phyloP scores from a whole-genome alignment of 2,888 invertebrate species.

The Ophion costatus region DNA sequence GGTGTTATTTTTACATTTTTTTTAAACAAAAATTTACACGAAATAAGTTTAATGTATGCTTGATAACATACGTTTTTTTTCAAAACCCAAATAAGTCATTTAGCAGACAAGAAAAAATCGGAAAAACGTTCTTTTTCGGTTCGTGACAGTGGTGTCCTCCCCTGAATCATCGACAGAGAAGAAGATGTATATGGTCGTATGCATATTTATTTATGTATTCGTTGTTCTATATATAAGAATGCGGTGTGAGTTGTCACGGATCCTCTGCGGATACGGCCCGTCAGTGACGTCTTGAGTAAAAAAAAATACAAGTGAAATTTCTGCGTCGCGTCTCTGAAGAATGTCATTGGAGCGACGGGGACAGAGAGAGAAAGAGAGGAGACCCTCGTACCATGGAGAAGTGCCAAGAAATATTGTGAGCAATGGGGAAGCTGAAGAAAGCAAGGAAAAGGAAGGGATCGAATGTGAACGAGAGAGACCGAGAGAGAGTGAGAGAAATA shows the following conservation, averaged over 20 bases:
- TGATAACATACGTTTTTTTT: too few species aligned
- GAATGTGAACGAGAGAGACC: conserved; percentile 20
- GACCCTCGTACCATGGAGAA: conserved; percentile 59
- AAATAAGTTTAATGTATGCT: too few species aligned
- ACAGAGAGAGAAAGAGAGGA: conserved; percentile 26
- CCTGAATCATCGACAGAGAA: background rate
- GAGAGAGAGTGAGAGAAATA: conserved; percentile 21
- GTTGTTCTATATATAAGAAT: conserved; percentile 59
- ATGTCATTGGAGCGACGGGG: conserved; percentile 64
- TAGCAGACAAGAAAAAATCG: too few species aligned
- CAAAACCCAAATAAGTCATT: too few species aligned
- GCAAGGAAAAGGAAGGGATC: conserved; percentile 3
- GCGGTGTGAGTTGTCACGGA: conserved; percentile 59
- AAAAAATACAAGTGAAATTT: conserved; percentile 70
- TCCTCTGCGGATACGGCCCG: conserved; percentile 47
- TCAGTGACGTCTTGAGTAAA: conserved; percentile 70
- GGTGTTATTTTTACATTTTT: too few species aligned
- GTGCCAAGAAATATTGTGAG: conserved; percentile 55
- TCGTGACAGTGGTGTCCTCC: too few species aligned
- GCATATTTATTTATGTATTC: conserved; percentile 16
- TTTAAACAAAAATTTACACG: too few species aligned
- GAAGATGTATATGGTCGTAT: conserved; percentile 22
- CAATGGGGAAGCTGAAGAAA: conserved; percentile 41
- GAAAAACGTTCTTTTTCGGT: too few species aligned
- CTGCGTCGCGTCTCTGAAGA: conserved; percentile 73